Percentiles rank a stretch among this genome's conserved stretches.
phyloP scores from a whole-genome alignment of 92 coral and sea anemone genomes.

The Zoanthus gigantus region DNA sequence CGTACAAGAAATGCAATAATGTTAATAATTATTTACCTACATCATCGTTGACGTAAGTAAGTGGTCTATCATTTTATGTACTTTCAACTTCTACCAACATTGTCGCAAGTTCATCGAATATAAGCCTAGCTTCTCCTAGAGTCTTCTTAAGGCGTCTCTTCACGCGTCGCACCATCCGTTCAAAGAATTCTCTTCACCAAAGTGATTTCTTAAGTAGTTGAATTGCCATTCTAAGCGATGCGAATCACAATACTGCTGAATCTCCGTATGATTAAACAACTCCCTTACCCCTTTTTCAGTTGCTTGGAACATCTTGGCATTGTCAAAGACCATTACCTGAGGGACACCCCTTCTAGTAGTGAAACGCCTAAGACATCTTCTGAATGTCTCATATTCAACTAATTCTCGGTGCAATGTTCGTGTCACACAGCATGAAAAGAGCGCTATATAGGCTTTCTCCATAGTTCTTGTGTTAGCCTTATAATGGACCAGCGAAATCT shows the following conservation, averaged over 20 bases:
- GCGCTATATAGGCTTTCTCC: too few species aligned
- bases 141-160: constrained; percentile 16
- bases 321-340: constrained; percentile 10
- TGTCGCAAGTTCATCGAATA: not conserved
- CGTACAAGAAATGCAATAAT: too few species aligned
- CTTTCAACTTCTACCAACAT: constrained; percentile 4
- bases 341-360: constrained; percentile 12
- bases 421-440: too few species aligned
- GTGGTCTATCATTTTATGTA: constrained; percentile 18
- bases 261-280: not conserved
- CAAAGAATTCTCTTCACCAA: constrained; percentile 49
- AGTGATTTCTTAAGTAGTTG: constrained; percentile 28
- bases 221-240: constrained; percentile 22
- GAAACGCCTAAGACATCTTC: constrained; percentile 13
- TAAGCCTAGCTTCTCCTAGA: constrained; percentile 7
- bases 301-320: not conserved
- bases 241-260: not conserved
- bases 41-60: constrained; percentile 25
- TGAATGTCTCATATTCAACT: not conserved
- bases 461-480: too few species aligned
- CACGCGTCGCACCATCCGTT: constrained; percentile 32
- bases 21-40: not conserved
- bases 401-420: too few species aligned
- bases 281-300: not conserved
- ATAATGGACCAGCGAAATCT: too few species aligned